Base-by-base conservation (phyloP, 2,888 invertebrate species). In the Axea sp. region DNA sequence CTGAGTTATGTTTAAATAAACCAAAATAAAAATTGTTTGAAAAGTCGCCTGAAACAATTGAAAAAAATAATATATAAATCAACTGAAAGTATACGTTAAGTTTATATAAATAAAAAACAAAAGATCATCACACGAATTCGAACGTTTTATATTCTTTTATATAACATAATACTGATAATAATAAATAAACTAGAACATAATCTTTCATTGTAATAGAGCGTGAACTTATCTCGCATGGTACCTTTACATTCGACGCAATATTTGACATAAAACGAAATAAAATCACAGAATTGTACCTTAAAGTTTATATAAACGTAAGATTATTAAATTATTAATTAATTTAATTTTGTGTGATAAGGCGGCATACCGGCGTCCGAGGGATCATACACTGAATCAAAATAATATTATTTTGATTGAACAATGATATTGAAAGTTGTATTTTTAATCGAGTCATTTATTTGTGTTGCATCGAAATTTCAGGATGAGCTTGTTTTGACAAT, bases 401-500 rank as follows among this genome's bases (percentile, higher is more conserved):
- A 45, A 43, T 37, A 59, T 65, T 65, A 53, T 73, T 65, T 65
- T 65, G 51, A 53, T 73, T 24, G 6, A 65, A 65, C 17, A 43
- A 35, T 57, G 49, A 60, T 60, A 65, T 62, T 53, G 45, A 73
- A 60, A 59, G 72, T 73, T 73, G 60, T 73, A 65, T 65, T 65
- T 73, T 73, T 31, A 51, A 72, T 65, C 64, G 64, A 72, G 60
- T 67, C 65, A 53, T 73, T 73, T 45, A 60, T 41, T 73, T 73
- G 55, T 47, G 67, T 67, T 73, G 60, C 73, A 60, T 73, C 60
- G 53, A 65, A 67, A 60, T 67, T 60, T 67, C 41, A 60, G 47
- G 14, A 67, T 65, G 60, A 73, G 67, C 73, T 73, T 73, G 60
- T 73, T 73, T 73, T 73, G 65, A 67, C 60, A 73, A 65, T 73